Evolutionary conservation across 2,888 invertebrate species (phyloP).

Genomic region (Lycaena phlaeas): DNA sequence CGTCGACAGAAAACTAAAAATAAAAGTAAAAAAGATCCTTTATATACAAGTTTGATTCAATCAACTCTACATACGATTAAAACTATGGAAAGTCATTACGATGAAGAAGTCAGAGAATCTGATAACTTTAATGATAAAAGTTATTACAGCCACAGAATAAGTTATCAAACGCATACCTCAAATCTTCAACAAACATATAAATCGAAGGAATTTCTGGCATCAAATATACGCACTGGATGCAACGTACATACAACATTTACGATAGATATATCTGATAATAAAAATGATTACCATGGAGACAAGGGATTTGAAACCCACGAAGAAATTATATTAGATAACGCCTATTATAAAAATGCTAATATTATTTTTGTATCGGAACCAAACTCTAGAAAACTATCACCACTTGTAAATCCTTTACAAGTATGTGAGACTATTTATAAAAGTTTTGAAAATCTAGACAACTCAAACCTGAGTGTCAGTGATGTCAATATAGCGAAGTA

Average conservation of each 20-base stretch:
- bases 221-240: background rate
- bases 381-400: background rate
- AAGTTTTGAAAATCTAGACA: constrained; percentile 11
- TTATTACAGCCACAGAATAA: background rate
- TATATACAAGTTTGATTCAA: too few relatives aligned
- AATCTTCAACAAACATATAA: background rate
- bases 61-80: background rate
- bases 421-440: constrained; percentile 32
- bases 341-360: background rate
- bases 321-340: background rate
- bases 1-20: too few relatives aligned
- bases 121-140: background rate
- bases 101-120: background rate
- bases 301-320: background rate
- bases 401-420: constrained; percentile 27
- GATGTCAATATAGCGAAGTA: too few relatives aligned
- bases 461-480: constrained; percentile 3
- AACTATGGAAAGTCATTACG: constrained; percentile 3
- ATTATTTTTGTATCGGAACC: constrained; percentile 5
- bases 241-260: constrained; percentile 8
- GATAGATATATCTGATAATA: constrained; percentile 6
- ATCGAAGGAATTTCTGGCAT: background rate
- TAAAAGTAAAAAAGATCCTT: too few relatives aligned
- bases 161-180: background rate
- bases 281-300: background rate